Percentiles rank a stretch among this genome's conserved stretches.
Evolutionary conservation across 2,888 invertebrate species (phyloP).

Genomic region (Mythimna vitellina): DNA sequence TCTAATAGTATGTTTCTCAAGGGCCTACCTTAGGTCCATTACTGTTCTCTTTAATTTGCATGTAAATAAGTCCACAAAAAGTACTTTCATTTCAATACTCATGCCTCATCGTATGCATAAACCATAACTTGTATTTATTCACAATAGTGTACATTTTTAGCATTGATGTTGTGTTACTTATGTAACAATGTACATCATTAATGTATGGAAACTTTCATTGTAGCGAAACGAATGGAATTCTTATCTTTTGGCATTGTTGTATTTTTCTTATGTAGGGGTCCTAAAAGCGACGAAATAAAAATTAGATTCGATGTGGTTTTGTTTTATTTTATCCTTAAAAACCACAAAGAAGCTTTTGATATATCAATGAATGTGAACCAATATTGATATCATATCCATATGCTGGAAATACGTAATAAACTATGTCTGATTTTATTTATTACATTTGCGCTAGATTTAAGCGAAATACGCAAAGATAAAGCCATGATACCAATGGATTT

Average conservation of each 20-base stretch:
- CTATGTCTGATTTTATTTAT: too few relatives aligned
- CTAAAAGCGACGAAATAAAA: slow-evolving; percentile 85
- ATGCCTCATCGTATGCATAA: neutral
- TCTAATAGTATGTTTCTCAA: neutral
- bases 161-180: slow-evolving; percentile 48
- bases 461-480: too few relatives aligned
- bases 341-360: neutral
- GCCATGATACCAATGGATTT: too few relatives aligned
- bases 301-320: slow-evolving; percentile 79
- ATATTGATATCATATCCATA: too few relatives aligned
- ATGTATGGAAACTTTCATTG: slow-evolving; percentile 55
- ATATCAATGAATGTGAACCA: too few relatives aligned
- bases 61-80: neutral
- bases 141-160: slow-evolving; percentile 37
- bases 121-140: slow-evolving; percentile 18
- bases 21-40: neutral
- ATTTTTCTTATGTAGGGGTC: slow-evolving; percentile 86
- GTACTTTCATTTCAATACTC: neutral
- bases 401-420: too few relatives aligned
- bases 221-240: slow-evolving; percentile 67
- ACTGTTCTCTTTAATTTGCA: neutral
- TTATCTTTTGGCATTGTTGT: slow-evolving; percentile 77
- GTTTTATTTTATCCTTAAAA: slow-evolving; percentile 58
- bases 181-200: slow-evolving; percentile 54
- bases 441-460: too few relatives aligned